phyloP scores from a whole-genome alignment of 1,140 invertebrate species.

The Drosophila triauraria region DNA sequence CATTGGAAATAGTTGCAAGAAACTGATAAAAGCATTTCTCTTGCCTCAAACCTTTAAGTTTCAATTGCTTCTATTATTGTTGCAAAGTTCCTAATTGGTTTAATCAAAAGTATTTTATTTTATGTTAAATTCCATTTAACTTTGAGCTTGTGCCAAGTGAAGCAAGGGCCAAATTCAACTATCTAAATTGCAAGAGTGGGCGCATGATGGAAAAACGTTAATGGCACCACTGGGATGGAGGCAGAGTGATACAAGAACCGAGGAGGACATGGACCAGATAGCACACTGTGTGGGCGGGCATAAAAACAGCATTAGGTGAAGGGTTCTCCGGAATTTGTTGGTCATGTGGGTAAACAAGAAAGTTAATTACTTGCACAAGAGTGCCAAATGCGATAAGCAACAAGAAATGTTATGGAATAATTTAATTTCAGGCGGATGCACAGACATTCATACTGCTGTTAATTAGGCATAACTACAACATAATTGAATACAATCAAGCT shows the following conservation, averaged over 20 bases:
- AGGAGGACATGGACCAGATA: conserved; percentile 17
- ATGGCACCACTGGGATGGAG: conserved; percentile 37
- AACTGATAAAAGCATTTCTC: neutral
- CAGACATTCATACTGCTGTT: neutral
- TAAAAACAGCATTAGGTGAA: conserved; percentile 38
- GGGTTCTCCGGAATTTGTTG: conserved; percentile 41
- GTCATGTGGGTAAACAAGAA: conserved; percentile 50
- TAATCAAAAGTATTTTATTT: conserved; percentile 4
- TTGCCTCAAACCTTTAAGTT: neutral
- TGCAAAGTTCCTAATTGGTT: neutral
- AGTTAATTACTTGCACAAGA: conserved; percentile 39
- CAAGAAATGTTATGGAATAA: conserved; percentile 23
- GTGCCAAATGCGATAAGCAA: conserved; percentile 24
- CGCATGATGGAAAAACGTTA: conserved; percentile 43
- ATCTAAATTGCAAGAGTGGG: conserved; percentile 35
- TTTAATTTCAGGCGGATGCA: conserved; percentile 1
- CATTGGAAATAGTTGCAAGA: neutral
- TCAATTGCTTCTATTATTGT: neutral
- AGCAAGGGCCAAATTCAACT: conserved; percentile 18
- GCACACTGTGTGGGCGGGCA: conserved; percentile 15
- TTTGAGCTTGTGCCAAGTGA: conserved; percentile 8
- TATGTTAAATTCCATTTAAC: conserved; percentile 45
- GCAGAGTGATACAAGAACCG: conserved; percentile 1
- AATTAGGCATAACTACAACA: conserved; percentile 3
- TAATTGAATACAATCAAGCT: neutral